A percentile compares a stretch with the other conserved stretches of the same genome.
phyloP scores from a whole-genome alignment of 2,797 vertebrate genomes.

The Halcyon leucocephala region DNA sequence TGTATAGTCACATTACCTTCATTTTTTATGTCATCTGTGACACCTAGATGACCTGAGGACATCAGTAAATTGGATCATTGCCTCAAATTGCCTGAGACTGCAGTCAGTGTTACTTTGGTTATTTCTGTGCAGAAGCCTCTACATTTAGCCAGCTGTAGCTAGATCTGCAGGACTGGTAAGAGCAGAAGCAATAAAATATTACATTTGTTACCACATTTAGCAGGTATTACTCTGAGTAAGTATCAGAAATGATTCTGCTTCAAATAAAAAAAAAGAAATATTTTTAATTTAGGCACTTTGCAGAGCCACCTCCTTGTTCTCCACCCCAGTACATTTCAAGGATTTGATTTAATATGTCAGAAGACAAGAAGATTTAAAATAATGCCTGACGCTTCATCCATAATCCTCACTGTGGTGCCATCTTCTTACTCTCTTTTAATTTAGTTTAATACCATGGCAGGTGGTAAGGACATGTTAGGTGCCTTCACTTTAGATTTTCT shows the following conservation, averaged over 20 bases:
- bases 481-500: background rate
- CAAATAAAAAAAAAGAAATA: background rate
- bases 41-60: background rate
- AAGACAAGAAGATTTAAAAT: slow-evolving; percentile 41
- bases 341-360: slow-evolving; percentile 10
- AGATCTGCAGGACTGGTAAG: background rate
- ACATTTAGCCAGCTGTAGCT: background rate
- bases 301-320: background rate
- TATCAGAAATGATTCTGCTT: background rate
- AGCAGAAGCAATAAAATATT: background rate
- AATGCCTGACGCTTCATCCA: slow-evolving; percentile 5
- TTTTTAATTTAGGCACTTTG: background rate
- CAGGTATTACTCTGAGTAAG: background rate
- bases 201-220: background rate
- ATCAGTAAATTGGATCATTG: slow-evolving; percentile 28
- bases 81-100: background rate
- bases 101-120: background rate
- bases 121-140: background rate
- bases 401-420: background rate
- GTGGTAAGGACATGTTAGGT: background rate
- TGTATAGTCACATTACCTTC: slow-evolving; percentile 6
- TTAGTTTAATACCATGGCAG: background rate
- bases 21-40: background rate
- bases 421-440: background rate
- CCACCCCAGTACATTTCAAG: background rate